These are phyloP conservation scores for Plutella xylostella DNA, from an alignment of 2,888 invertebrate species.

Conservation along the genomic window DNA sequence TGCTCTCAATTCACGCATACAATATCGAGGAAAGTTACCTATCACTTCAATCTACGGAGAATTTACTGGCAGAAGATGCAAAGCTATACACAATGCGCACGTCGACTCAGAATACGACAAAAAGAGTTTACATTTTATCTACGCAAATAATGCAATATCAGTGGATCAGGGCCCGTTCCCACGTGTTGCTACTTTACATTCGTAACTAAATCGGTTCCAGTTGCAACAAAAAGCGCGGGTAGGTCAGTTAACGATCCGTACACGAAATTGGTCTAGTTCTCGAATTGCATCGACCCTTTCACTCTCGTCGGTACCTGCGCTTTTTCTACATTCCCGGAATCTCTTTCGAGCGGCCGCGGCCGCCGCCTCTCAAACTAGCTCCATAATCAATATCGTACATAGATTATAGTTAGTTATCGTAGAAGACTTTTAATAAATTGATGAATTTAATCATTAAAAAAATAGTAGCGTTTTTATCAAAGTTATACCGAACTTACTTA, in stretches of 20 bases:
- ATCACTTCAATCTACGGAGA: too few species aligned
- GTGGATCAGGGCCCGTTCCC: constrained; percentile 47
- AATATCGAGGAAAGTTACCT: too few species aligned
- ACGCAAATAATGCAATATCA: constrained; percentile 54
- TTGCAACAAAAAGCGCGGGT: constrained; percentile 40
- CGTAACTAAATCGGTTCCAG: constrained; percentile 34
- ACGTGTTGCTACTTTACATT: constrained; percentile 60
- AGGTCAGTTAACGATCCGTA: constrained; percentile 43
- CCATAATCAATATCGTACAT: background rate
- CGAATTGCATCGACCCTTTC: constrained; percentile 68
- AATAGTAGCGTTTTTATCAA: too few species aligned
- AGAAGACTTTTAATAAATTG: too few species aligned
- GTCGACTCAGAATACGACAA: too few species aligned
- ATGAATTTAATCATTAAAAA: too few species aligned
- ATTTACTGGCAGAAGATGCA: too few species aligned
- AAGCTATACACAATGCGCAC: too few species aligned
- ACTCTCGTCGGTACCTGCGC: constrained; percentile 66
- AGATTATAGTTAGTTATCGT: too few species aligned
- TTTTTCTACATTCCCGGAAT: constrained; percentile 61
- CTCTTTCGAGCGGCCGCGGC: constrained; percentile 28
- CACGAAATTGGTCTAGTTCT: constrained; percentile 58
- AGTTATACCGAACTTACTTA: too few species aligned
- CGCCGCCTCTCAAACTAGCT: constrained; percentile 41
- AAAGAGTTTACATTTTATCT: too few species aligned
- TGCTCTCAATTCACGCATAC: too few species aligned